phyloP scores from a whole-genome alignment of 2,797 vertebrate genomes.

The Ibycter americanus region DNA sequence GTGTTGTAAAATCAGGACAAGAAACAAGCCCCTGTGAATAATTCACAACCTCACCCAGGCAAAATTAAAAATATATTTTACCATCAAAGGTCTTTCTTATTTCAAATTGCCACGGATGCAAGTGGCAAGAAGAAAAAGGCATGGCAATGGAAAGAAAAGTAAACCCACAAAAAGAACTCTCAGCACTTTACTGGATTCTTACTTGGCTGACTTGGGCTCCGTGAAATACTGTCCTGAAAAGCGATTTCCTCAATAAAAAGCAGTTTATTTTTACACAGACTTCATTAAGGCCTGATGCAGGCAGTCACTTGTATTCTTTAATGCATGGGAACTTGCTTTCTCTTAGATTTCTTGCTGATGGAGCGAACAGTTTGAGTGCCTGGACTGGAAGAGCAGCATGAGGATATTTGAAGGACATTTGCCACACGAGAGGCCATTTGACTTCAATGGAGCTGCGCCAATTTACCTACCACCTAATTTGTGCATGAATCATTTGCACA shows the following conservation, averaged over 20 bases:
- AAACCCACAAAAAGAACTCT: neutral
- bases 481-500: slow-evolving; percentile 18
- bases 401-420: slow-evolving; percentile 22
- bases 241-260: neutral
- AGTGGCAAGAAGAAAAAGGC: neutral
- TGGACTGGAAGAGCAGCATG: neutral
- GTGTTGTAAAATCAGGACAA: slow-evolving; percentile 67
- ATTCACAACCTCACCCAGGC: slow-evolving; percentile 66
- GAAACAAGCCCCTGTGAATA: slow-evolving; percentile 72
- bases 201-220: neutral
- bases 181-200: neutral
- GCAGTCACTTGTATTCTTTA: neutral
- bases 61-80: slow-evolving; percentile 83
- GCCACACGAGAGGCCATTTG: neutral
- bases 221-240: neutral
- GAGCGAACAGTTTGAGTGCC: neutral
- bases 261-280: neutral
- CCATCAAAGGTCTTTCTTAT: slow-evolving; percentile 41
- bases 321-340: neutral
- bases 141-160: neutral
- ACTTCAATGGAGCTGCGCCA: neutral
- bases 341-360: neutral
- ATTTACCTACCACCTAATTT: neutral
- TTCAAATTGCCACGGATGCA: slow-evolving; percentile 8
- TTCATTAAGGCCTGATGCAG: neutral